These are phyloP conservation scores for cattle (Bos taurus) DNA, from an alignment of 2,113 vertebrate genomes.

Conservation along the genomic window DNA sequence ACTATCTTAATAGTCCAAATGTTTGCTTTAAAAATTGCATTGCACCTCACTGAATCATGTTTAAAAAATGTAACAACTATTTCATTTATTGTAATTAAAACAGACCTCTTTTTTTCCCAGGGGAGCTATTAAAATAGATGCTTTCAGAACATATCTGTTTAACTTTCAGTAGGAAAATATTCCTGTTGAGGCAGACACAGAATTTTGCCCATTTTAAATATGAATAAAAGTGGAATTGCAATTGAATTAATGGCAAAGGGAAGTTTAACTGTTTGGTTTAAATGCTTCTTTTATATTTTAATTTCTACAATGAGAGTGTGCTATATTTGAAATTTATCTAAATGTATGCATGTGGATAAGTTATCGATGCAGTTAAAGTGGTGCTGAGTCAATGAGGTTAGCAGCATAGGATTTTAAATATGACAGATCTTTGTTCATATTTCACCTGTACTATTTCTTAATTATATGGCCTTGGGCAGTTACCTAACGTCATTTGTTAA, in stretches of 20 bases:
- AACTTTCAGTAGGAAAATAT: neutral
- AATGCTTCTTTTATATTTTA: conserved; percentile 3
- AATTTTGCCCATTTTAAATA: neutral
- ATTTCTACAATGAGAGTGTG: neutral
- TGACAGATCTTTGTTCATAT: neutral
- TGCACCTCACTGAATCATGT: neutral
- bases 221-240: neutral
- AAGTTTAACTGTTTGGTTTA: neutral
- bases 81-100: conserved; percentile 5
- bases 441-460: conserved; percentile 4
- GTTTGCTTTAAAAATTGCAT: conserved; percentile 11
- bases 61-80: conserved; percentile 6
- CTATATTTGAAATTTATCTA: neutral
- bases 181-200: neutral
- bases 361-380: neutral
- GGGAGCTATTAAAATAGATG: conserved; percentile 7
- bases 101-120: neutral
- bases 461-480: neutral
- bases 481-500: conserved; percentile 23
- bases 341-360: neutral
- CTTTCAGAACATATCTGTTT: neutral
- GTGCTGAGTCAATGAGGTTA: neutral
- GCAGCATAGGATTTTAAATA: conserved; percentile 30
- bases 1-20: neutral
- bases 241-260: neutral